Base-by-base conservation (phyloP, 1,140 invertebrate species). In the Lineus longissimus region DNA sequence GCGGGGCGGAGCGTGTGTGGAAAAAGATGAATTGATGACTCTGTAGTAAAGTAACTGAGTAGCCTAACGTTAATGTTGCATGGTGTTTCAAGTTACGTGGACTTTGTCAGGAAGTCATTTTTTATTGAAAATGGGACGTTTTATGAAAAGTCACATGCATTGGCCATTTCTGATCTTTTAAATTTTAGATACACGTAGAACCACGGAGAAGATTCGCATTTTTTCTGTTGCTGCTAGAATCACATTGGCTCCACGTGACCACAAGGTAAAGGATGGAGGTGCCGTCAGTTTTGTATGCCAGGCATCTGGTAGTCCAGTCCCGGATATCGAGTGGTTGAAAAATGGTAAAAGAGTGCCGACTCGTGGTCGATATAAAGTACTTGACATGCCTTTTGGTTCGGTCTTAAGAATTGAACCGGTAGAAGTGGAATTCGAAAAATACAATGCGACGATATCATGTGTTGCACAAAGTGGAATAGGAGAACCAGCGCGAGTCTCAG, bases 381-480 rank as follows among this genome's bases (percentile, higher is more conserved):
- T 31, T 33, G 56, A 58, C 29, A 58, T 58, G 25, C 56, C 56
- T 30, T 15, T 27, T 58, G 56, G 56, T 6, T 58, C 56, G 11
- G 31, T 58, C 13, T 22, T 58, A 30, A 23, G 56, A 13, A 58
- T 58, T 13, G 30, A 23, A 7, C 19, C 56, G 15, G 56, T 31
- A 11, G 31, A 30, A 30, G 17, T 19, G 19, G 13, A 30, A 31
- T 13, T 13, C 11, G 56, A n/a, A n/a, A n/a, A n/a, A n/a, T n/a
- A 58, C 31, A 27, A 31, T 22, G 13, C 13, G 13, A 31, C 27
- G 22, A 19, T 58, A 17, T 9, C 56, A 27, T 58, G 56, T 27
- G 13, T 7, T 7, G 56, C 56, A 7, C 11, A 11, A 6, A 58
- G 31, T 33, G 56, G 56, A 7, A 27, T 58, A 17, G 56, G 56